These are phyloP conservation scores for Fistularia commersonii DNA, from an alignment of 2,797 vertebrate species.

Conservation along the genomic window DNA sequence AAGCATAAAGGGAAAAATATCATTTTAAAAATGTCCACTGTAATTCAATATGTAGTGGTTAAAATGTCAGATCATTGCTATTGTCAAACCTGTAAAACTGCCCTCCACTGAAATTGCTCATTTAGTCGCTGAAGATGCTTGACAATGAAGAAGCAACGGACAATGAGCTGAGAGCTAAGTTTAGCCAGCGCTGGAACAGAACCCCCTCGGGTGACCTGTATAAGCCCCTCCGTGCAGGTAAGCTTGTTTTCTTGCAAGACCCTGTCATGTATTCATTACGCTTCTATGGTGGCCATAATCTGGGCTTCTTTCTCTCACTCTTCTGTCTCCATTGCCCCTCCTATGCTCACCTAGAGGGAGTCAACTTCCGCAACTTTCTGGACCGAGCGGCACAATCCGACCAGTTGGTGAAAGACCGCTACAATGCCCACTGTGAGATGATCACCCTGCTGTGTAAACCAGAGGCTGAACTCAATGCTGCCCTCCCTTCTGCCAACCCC, in stretches of 20 bases:
- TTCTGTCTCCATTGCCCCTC: background rate
- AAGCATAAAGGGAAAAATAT: no score
- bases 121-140: conserved; percentile 88
- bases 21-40: no score
- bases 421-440: conserved; percentile 87
- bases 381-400: conserved; percentile 92
- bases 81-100: no score
- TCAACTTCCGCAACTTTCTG: conserved; percentile 82
- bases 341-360: conserved; percentile 78
- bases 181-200: conserved; percentile 95
- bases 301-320: no score
- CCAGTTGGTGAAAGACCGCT: conserved; percentile 90
- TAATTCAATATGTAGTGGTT: no score
- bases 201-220: conserved; percentile 94
- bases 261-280: no score
- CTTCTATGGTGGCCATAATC: no score
- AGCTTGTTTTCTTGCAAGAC: background rate
- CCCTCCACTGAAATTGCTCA: background rate
- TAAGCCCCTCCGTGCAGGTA: conserved; percentile 89
- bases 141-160: conserved; percentile 92
- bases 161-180: conserved; percentile 90
- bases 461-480: conserved; percentile 85
- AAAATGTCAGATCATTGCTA: no score
- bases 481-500: conserved; percentile 96
- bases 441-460: conserved; percentile 92